Base-by-base conservation (phyloP, 1,140 invertebrate species). In the Tribolium madens region DNA sequence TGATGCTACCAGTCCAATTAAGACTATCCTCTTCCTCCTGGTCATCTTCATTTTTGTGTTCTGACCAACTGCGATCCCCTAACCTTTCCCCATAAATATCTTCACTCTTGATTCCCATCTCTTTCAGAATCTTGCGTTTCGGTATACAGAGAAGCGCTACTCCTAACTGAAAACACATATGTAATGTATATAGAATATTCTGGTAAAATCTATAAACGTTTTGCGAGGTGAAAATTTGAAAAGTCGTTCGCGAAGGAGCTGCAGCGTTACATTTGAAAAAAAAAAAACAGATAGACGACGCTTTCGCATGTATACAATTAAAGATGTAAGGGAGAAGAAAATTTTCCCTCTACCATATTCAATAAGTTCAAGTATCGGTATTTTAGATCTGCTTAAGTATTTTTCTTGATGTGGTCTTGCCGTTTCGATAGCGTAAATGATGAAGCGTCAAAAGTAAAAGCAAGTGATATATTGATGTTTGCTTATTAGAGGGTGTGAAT, bases 1-100 rank as follows among this genome's bases (percentile, higher is more conserved):
- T 88, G 42, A 90, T 81, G 26, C 89, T 84, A 1, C 89, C 90
- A 76, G 85, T 84, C 86, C 90, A 92, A 36, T 87, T 89, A 31
- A 91, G 82, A n/a, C 85, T 86, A 7, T 88, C 85, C 50, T 88
- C 85, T 4, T 86, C 81, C 15, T 84, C 82, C 13, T 84, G 82
- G 57, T 74, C 81, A 14, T 72, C 33, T 74, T 42, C 50, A 72
- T 72, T 50, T 50, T 72, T 72, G 17, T 52, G 70, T 72, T 72
- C 46, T 72, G 50, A 75, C 71, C 71, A 46, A 36, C 18, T 46
- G 50, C 50, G 31, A 76, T 7, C 31, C 71, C 60, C 73, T 36
- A 76, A 17, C 36, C 42, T 80, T 76, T 57, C 53, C 6, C 18
- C 74, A 78, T 86, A 86, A 74, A 85, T 82, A 64, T 79, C 76